Evolutionary conservation across 2,888 invertebrate species (phyloP), one percentile per base, ranked within the genome.

Genomic region (Pyrrhia umbra): DNA sequence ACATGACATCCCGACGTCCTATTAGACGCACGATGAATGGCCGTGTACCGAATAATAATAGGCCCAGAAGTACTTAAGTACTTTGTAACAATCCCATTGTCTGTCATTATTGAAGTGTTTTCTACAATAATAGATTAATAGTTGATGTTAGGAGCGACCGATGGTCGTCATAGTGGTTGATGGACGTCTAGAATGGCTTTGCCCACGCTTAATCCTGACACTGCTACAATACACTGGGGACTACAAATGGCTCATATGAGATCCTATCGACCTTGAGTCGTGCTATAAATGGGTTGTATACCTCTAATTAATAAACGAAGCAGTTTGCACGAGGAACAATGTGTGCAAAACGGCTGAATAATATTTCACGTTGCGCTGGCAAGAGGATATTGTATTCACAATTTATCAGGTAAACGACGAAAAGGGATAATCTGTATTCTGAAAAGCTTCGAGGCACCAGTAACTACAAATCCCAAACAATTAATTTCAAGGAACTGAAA

Each of bases 1-100:
- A 77, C 65, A 71, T 75, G 77, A 80, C 79, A 74, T 71, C 63
- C 56, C 57, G 39, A 68, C 70, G 61, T 45, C 64, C 57, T 62
- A 82, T 72, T 75, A 64, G 65, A 68, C 60, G 40, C 60, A 66
- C 62, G 69, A 75, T 69, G 46, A 21, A 61, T 60, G 58, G 20
- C 47, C 75, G 56, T 71, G 57, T 61, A 70, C 65, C 59, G 56
- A 71, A 67, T 56, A 63, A 58, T 68, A 71, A 68, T 67, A 66
- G 50, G 57, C 30, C 47, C 54, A 49, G 34, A 43, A 75, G 76
- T 75, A 70, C 39, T 52, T 40, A 27, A 43, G 34, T 52, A 56
- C 45, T 52, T 45, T 59, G 49, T 67, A 50, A 47, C 56, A 59
- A 54, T 68, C 34, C 10, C 40, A 57, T 51, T 63, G 56, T 47